Evolutionary conservation across 2,113 vertebrate genomes (phyloP).

Genomic region (Dolichallabes microphthalmus): DNA sequence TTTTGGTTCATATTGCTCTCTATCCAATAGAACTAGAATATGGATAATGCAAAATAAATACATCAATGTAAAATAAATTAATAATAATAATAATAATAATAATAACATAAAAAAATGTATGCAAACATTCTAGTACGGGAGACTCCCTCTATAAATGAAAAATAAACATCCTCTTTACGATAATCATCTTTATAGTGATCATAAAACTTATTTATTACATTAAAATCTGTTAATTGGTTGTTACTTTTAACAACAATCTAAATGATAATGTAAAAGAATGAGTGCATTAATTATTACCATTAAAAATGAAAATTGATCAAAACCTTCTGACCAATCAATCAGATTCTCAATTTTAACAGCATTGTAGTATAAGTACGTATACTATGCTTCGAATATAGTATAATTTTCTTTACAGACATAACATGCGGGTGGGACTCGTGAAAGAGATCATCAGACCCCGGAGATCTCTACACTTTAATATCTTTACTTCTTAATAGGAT

Average conservation of each 20-base stretch:
- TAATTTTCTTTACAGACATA: not conserved
- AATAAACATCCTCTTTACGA: not conserved
- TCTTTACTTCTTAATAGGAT: conserved; percentile 30
- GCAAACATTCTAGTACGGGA: not conserved
- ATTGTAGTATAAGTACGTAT: too few relatives aligned
- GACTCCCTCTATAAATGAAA: not conserved
- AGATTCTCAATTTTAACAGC: not conserved
- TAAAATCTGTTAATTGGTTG: not conserved
- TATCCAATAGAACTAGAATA: too few relatives aligned
- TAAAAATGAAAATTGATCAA: not conserved
- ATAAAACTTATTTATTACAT: not conserved
- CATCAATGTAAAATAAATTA: too few relatives aligned
- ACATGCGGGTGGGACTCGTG: not conserved
- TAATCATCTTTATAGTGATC: not conserved
- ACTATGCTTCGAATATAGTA: not conserved
- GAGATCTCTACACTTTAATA: conserved; percentile 24
- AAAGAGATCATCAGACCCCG: not conserved
- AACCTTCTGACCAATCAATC: not conserved
- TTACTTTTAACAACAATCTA: not conserved
- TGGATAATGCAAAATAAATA: too few relatives aligned
- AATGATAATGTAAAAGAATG: not conserved
- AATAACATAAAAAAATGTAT: too few relatives aligned
- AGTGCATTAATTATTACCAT: not conserved
- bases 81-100: too few relatives aligned
- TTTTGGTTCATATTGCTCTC: not conserved